Conservation (phyloP, 1,140 invertebrate species). For the Aphaenogaster rudis region DNA sequence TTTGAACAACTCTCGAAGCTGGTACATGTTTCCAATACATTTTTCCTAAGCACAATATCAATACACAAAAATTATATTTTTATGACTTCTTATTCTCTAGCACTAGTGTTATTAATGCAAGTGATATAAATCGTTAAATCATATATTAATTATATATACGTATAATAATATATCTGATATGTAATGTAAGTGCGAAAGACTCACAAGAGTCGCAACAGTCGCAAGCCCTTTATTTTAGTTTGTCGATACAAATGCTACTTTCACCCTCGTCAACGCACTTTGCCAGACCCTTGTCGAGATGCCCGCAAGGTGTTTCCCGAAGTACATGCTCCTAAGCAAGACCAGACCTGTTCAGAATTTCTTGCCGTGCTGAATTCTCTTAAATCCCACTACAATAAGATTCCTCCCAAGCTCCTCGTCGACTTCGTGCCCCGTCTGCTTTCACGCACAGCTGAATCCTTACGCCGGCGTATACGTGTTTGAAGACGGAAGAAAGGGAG, state of each 20-base stretch:
- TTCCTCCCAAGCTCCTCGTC: constrained; percentile 55
- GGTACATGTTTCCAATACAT: background rate
- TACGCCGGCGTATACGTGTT: constrained; percentile 39
- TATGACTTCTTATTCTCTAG: background rate
- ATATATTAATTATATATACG: too few species aligned
- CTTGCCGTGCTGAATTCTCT: constrained; percentile 60
- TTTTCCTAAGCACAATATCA: background rate
- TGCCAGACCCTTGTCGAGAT: constrained; percentile 27
- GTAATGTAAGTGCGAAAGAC: background rate
- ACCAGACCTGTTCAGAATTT: constrained; percentile 59
- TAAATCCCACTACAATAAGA: constrained; percentile 65
- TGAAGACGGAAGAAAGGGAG: constrained; percentile 47
- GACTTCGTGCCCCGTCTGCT: constrained; percentile 61
- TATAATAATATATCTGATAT: background rate
- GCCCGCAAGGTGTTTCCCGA: constrained; percentile 56
- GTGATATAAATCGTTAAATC: background rate
- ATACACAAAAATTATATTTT: background rate
- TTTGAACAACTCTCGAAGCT: background rate
- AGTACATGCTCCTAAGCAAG: constrained; percentile 41
- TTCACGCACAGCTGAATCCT: constrained; percentile 59
- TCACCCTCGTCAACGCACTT: constrained; percentile 31
- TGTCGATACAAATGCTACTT: constrained; percentile 39
- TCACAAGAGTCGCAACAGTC: background rate
- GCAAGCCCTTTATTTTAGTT: constrained; percentile 8
- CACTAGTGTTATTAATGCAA: background rate